Conservation (phyloP, 2,888 invertebrate genomes). For the Dendrolimus houi region DNA sequence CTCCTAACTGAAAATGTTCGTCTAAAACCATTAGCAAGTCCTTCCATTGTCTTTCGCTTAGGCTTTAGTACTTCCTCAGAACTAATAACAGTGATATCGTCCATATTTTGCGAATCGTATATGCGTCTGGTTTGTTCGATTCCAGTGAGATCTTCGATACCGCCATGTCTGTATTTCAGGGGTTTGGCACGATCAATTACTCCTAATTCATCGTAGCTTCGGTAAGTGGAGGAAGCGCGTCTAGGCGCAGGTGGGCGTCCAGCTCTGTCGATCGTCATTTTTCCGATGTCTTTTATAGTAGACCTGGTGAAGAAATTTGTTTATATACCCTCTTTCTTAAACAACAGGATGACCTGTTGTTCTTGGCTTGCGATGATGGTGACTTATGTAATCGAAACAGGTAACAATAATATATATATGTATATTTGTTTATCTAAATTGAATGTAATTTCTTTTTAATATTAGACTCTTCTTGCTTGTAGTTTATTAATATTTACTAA, state of each 20-base stretch:
- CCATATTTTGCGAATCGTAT: slow-evolving; percentile 48
- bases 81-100: slow-evolving; percentile 65
- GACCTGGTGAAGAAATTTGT: slow-evolving; percentile 55
- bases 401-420: too few relatives aligned
- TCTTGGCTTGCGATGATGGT: slow-evolving; percentile 38
- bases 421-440: too few relatives aligned
- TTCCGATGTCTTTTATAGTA: slow-evolving; percentile 15
- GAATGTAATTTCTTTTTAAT: too few relatives aligned
- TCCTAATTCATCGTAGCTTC: slow-evolving; percentile 68
- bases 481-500: too few relatives aligned
- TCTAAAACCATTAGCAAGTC: slow-evolving; percentile 58
- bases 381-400: neutral
- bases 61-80: slow-evolving; percentile 63
- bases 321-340: slow-evolving; percentile 8
- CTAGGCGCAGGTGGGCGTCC: slow-evolving; percentile 62
- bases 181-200: slow-evolving; percentile 53
- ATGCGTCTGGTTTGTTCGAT: slow-evolving; percentile 42
- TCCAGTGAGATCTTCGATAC: slow-evolving; percentile 58
- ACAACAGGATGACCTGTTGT: slow-evolving; percentile 18
- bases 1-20: slow-evolving; percentile 63
- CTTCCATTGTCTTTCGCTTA: slow-evolving; percentile 58
- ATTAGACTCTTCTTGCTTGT: too few relatives aligned
- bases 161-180: slow-evolving; percentile 56
- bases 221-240: slow-evolving; percentile 59
- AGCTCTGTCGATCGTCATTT: slow-evolving; percentile 65